Conservation (phyloP, 2,797 vertebrate genomes). For the Petrocephalus schoutedeni region DNA sequence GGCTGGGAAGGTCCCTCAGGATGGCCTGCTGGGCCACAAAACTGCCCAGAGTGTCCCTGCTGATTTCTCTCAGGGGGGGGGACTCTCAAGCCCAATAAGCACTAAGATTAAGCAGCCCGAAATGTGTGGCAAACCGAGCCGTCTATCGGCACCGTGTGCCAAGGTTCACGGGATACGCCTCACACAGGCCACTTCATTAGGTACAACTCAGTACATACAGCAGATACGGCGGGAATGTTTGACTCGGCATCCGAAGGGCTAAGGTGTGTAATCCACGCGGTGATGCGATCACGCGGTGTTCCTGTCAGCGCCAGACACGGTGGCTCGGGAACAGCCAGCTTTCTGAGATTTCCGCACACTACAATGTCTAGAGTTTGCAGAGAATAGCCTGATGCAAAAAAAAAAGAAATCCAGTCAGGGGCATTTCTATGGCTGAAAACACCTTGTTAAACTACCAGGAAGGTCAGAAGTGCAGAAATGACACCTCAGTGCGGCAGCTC, state of each 20-base stretch:
- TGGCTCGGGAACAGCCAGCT: not conserved
- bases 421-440: not conserved
- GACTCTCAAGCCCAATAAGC: not conserved
- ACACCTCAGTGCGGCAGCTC: not conserved
- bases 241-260: not conserved
- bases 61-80: not conserved
- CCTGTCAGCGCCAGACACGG: not conserved
- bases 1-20: not conserved
- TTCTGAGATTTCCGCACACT: not conserved
- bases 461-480: not conserved
- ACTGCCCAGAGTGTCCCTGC: not conserved
- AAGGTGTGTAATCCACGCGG: not conserved
- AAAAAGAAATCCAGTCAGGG: not conserved
- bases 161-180: not conserved
- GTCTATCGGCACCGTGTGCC: not conserved
- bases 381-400: not conserved
- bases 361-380: not conserved
- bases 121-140: not conserved
- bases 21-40: not conserved
- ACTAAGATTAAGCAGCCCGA: not conserved
- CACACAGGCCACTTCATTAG: not conserved
- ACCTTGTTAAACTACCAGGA: not conserved
- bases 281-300: not conserved
- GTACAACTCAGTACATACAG: not conserved
- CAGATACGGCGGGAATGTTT: not conserved